phyloP scores from a whole-genome alignment of 2,113 vertebrate genomes.

The Catharus minimus region DNA sequence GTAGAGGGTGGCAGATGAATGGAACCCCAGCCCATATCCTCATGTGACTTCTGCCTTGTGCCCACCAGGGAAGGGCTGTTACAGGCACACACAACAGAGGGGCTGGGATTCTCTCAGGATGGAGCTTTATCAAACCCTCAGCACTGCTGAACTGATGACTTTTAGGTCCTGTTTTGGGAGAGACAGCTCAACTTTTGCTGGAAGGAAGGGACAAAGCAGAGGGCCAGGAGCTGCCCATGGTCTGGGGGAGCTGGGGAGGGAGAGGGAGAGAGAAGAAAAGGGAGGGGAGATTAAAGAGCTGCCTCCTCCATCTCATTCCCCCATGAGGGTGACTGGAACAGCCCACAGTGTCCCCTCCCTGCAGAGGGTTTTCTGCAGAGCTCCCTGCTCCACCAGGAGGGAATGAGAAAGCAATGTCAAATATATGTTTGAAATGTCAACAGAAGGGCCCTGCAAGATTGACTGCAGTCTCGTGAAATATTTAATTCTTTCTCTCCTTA shows the following conservation, averaged over 20 bases:
- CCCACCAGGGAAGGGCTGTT: rapidly evolving
- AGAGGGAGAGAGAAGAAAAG: neutral
- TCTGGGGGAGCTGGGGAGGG: neutral
- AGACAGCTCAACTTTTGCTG: neutral
- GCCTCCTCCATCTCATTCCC: neutral
- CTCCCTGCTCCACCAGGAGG: neutral
- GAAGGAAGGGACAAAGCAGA: neutral
- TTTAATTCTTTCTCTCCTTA: conserved; percentile 56
- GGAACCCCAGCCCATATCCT: neutral
- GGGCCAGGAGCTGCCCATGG: neutral
- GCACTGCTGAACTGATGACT: neutral
- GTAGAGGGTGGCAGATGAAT: neutral
- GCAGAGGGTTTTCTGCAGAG: neutral
- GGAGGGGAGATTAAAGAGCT: neutral
- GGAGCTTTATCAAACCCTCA: neutral
- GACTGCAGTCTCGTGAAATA: conserved; percentile 59
- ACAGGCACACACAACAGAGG: neutral
- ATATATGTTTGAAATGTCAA: conserved; percentile 53
- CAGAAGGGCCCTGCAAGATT: conserved; percentile 43
- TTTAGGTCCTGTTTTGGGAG: neutral
- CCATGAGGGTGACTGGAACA: neutral
- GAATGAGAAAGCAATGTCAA: conserved; percentile 51
- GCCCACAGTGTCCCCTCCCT: neutral
- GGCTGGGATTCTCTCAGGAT: neutral
- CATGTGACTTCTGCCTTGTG: neutral